phyloP scores from a whole-genome alignment of 1,140 invertebrate species.

The Holcopasites calliopsidis region DNA sequence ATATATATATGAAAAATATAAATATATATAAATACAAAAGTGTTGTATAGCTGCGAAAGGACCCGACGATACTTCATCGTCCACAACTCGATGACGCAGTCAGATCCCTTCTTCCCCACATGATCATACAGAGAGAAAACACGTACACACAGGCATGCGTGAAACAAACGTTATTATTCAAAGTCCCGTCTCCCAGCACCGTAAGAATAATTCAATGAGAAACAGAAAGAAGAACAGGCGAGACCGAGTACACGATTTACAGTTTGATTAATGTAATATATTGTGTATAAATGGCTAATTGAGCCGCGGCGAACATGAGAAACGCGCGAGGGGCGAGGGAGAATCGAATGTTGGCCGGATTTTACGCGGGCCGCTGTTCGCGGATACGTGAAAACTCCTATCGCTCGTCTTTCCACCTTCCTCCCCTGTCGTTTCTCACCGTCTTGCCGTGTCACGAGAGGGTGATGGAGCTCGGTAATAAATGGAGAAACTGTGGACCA shows the following conservation, averaged over 20 bases:
- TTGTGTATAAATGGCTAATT: conserved; percentile 80
- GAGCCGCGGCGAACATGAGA: conserved; percentile 59
- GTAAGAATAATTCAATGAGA: conserved; percentile 68
- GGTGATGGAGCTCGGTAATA: conserved; percentile 25
- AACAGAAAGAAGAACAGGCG: conserved; percentile 44
- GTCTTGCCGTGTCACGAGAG: conserved; percentile 21
- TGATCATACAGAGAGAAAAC: conserved; percentile 8
- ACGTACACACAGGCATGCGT: not conserved
- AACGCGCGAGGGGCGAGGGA: conserved; percentile 32
- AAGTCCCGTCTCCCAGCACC: conserved; percentile 39
- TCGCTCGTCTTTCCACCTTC: conserved; percentile 18
- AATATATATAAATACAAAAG: conserved; percentile 31
- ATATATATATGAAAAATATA: conserved; percentile 33
- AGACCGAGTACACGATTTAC: conserved; percentile 72
- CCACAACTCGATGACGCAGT: conserved; percentile 44
- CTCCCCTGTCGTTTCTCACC: not conserved
- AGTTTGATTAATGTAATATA: conserved; percentile 78
- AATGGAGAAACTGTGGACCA: conserved; percentile 31
- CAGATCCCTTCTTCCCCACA: conserved; percentile 35
- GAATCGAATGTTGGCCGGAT: conserved; percentile 58
- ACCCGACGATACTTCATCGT: conserved; percentile 46
- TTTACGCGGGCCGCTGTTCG: not conserved
- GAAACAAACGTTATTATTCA: conserved; percentile 33
- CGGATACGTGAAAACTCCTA: not conserved
- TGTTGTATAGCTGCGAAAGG: conserved; percentile 48